Evolutionary conservation across 2,888 invertebrate species (phyloP).

Genomic region (Teinopalpus imperialis): DNA sequence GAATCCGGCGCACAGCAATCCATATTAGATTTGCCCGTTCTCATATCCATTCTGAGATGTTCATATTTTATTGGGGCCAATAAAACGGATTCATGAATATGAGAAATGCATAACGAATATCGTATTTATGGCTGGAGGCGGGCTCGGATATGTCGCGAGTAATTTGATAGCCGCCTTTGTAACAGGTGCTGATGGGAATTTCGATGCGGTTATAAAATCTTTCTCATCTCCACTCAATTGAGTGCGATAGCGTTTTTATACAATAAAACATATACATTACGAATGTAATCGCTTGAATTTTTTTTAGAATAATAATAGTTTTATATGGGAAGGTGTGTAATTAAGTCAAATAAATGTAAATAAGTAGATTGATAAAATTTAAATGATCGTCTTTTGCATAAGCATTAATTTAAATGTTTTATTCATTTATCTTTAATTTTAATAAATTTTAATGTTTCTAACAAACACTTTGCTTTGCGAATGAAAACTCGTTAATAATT

Average conservation of each 20-base stretch:
- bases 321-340: no score
- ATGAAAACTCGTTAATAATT: background rate
- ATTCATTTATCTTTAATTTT: no score
- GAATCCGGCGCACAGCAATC: conserved; percentile 78
- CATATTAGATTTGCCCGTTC: conserved; percentile 81
- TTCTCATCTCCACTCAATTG: conserved; percentile 58
- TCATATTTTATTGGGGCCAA: conserved; percentile 83
- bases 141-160: conserved; percentile 76
- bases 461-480: background rate
- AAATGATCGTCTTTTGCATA: no score
- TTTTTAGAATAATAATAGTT: no score
- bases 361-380: no score
- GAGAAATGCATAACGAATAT: conserved; percentile 82
- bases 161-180: conserved; percentile 80
- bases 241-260: conserved; percentile 56
- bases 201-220: conserved; percentile 71
- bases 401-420: no score
- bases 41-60: conserved; percentile 82
- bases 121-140: conserved; percentile 80
- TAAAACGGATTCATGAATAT: conserved; percentile 83
- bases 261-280: conserved; percentile 5
- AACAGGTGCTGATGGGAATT: conserved; percentile 80
- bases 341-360: no score
- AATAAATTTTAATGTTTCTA: no score
- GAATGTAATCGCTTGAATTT: background rate